phyloP scores from a whole-genome alignment of 1,140 invertebrate species.

The Aphaenogaster rudis region DNA sequence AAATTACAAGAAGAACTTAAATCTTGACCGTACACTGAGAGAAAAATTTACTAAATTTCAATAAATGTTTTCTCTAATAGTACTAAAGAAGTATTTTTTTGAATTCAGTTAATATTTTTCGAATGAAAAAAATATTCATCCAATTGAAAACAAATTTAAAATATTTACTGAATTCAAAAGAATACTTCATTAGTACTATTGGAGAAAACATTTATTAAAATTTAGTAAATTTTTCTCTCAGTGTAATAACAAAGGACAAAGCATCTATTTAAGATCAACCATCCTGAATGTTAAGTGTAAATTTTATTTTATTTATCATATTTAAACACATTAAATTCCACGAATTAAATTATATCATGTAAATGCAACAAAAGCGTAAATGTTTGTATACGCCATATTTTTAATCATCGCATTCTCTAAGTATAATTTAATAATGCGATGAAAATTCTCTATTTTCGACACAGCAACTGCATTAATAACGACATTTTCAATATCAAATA shows the following conservation, averaged over 20 bases:
- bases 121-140: too few species aligned
- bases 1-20: not conserved
- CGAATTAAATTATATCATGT: slow-evolving; percentile 17
- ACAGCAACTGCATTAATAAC: not conserved
- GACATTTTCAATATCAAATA: not conserved
- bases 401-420: not conserved
- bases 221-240: too few species aligned
- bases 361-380: not conserved
- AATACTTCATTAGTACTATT: too few species aligned
- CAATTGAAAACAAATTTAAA: too few species aligned
- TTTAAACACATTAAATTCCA: not conserved
- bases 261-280: not conserved
- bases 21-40: not conserved
- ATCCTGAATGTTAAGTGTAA: not conserved
- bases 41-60: too few species aligned
- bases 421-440: too few species aligned
- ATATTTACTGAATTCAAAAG: too few species aligned
- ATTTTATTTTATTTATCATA: not conserved
- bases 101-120: too few species aligned
- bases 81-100: too few species aligned
- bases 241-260: not conserved
- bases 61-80: too few species aligned
- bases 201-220: too few species aligned
- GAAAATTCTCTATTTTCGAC: too few species aligned
- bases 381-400: not conserved